Percentiles rank a stretch among this genome's conserved stretches.
Conservation (phyloP, 2,888 invertebrate species). For the Drosophila sordidula region DNA sequence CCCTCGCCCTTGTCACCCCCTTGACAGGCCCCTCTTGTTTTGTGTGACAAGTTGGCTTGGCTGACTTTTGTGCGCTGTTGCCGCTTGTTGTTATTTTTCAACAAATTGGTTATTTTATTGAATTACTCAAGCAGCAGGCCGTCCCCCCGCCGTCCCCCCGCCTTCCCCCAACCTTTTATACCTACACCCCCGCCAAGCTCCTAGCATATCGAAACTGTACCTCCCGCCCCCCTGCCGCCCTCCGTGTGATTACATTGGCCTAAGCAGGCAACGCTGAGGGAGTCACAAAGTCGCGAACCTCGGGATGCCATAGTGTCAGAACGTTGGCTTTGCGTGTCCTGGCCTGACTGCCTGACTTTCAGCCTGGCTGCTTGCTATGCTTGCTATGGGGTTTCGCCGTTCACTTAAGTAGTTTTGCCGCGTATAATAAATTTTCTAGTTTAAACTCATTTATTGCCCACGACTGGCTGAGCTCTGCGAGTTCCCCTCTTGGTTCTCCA, state of each 20-base stretch:
- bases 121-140: constrained; percentile 79
- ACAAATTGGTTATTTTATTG: constrained; percentile 81
- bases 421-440: constrained; percentile 80
- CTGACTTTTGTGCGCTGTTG: constrained; percentile 55
- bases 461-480: constrained; percentile 41
- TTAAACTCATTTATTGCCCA: constrained; percentile 78
- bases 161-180: background rate
- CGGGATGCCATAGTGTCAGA: constrained; percentile 46
- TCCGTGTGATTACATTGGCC: constrained; percentile 72
- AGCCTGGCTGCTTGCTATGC: background rate
- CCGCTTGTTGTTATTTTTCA: constrained; percentile 76
- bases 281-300: constrained; percentile 43
- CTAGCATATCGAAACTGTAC: constrained; percentile 20
- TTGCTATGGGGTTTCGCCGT: constrained; percentile 18
- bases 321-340: constrained; percentile 61
- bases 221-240: constrained; percentile 11
- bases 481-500: background rate
- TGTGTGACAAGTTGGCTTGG: constrained; percentile 69
- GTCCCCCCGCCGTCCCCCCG: no score
- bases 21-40: constrained; percentile 19
- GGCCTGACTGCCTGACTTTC: constrained; percentile 8
- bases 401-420: constrained; percentile 78
- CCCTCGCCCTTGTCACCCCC: background rate
- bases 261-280: constrained; percentile 47
- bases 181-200: background rate